Percentiles rank a stretch among this genome's conserved stretches.
Conservation (phyloP, 2,797 vertebrate genomes). For the Micromesistius poutassou region DNA sequence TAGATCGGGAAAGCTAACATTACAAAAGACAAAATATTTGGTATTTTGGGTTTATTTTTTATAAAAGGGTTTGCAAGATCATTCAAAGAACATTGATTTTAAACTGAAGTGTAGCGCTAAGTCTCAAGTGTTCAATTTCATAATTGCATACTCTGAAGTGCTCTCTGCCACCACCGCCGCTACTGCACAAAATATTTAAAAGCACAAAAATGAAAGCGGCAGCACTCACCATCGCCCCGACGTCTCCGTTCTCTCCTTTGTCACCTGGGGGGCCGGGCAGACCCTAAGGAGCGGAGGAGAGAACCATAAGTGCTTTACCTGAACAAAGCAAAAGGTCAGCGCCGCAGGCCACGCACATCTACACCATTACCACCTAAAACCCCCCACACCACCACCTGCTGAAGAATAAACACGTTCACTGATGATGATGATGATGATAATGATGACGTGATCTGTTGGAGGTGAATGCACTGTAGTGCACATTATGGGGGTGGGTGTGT, state of each 20-base stretch:
- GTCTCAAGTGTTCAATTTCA: not conserved
- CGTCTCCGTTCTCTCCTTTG: conserved; percentile 96
- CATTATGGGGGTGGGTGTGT: no score
- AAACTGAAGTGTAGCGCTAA: not conserved
- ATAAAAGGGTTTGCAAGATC: not conserved
- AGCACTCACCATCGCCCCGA: conserved; percentile 88
- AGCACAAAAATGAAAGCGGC: not conserved
- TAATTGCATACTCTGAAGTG: not conserved
- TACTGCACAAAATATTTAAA: not conserved
- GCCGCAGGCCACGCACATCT: conserved; percentile 1
- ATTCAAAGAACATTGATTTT: not conserved
- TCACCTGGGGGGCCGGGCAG: conserved; percentile 94
- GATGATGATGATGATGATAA: not conserved
- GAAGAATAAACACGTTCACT: not conserved
- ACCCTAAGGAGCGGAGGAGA: conserved; percentile 72
- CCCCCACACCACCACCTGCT: not conserved
- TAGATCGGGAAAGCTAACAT: no score
- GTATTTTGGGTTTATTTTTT: no score
- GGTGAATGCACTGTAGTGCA: no score
- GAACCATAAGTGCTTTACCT: conserved; percentile 11
- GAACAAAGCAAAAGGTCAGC: conserved; percentile 29
- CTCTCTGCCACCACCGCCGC: not conserved
- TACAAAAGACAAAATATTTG: not conserved
- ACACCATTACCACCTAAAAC: not conserved
- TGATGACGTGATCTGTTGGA: not conserved